Evolutionary conservation across 1,140 invertebrate genomes (phyloP), one percentile per base, ranked within the genome.

Genomic region (Tetramorium alpestre): DNA sequence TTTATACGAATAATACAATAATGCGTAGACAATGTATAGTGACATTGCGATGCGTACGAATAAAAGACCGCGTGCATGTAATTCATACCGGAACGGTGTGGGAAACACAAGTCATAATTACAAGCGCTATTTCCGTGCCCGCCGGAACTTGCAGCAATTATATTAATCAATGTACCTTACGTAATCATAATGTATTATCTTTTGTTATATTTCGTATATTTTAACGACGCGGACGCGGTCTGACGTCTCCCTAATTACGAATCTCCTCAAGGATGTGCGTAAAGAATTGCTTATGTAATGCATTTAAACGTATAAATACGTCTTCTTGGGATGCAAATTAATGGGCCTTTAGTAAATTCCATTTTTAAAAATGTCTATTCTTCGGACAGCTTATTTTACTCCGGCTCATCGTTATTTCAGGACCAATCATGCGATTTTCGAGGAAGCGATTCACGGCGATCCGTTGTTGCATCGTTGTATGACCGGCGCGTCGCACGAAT

Each of bases 91-190:
- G 76, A 89, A 81, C 76, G 58, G 75, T 76, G 33, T 85, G 85
- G 89, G 80, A 90, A 87, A 72, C 51, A 25, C 44, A 72, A 62
- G 69, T 73, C 58, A 47, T 78, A 75, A 89, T 88, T 91, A 84
- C 82, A 72, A 78, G 85, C 85, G 65, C 51, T 67, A 67, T 87
- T 91, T 91, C 90, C 90, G 77, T 64, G 76, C 70, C 54, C 64
- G 60, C 85, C 90, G 89, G 90, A 89, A 91, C 85, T 47, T 33
- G 10, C 47, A 78, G 67, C 89, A 84, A 91, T 91, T 91, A 87
- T 54, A 67, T 76, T 73, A 80, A 90, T 90, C 88, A 88, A 81
- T 88, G 89, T 73, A 65, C 49, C 54, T 90, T 89, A 56, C 85
- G 65, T 89, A 87, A 90, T 80, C 73, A 38, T 56, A 67, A 73